phyloP scores from a whole-genome alignment of 1,140 invertebrate genomes.

The Lepidurus apus region DNA sequence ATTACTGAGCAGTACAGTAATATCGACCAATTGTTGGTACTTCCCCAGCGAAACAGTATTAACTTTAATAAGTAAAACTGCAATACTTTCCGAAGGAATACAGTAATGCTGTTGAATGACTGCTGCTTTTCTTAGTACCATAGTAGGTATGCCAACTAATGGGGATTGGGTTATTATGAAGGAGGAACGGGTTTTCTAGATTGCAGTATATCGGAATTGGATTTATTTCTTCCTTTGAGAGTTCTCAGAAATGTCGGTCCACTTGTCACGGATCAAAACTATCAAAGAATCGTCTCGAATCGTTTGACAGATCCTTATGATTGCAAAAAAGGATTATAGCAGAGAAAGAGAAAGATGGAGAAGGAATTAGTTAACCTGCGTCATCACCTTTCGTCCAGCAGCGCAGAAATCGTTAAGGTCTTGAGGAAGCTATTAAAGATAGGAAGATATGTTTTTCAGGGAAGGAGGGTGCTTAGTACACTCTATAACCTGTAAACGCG shows the following conservation, averaged over 20 bases:
- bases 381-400: slow-evolving; percentile 1
- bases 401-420: not conserved
- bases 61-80: too few species aligned
- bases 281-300: not conserved
- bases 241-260: not conserved
- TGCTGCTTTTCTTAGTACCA: not conserved
- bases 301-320: not conserved
- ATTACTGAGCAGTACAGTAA: too few species aligned
- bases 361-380: not conserved
- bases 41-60: too few species aligned
- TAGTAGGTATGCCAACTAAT: too few species aligned
- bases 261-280: slow-evolving; percentile 3
- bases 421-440: not conserved
- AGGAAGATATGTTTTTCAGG: not conserved
- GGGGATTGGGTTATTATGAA: not conserved
- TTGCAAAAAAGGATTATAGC: not conserved
- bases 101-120: not conserved
- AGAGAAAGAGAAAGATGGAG: not conserved
- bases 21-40: too few species aligned
- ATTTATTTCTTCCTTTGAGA: not conserved
- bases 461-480: not conserved
- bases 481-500: not conserved
- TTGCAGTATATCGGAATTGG: not conserved
- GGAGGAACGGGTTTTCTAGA: not conserved
- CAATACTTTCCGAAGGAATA: too few species aligned